Evolutionary conservation across 1,140 invertebrate genomes (phyloP), one percentile per base, ranked within the genome.

Genomic region (Aphelinus atriplicis): DNA sequence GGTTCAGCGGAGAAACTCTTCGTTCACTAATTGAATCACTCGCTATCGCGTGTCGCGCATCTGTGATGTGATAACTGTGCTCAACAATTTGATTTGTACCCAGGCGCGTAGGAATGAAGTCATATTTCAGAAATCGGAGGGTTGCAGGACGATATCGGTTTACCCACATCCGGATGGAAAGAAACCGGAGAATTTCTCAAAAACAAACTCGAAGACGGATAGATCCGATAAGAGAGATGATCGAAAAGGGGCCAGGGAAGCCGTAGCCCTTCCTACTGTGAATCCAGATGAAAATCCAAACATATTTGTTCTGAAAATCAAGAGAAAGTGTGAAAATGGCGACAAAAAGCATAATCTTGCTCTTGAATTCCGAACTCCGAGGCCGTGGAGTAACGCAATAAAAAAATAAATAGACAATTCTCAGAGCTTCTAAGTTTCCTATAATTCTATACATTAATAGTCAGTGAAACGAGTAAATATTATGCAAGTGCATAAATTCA

Each of bases 201-300:
- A 63, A 53, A 48, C 46, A 58, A 66, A 79, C n/a, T n/a, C 62
- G 46, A 77, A 57, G 43, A 42, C 67, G 45, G 72, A 73, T 2
- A 80, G 73, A 57, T 46, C 2, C 1, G 63, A 62, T 51, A 3
- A 66, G 57, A 10, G 1, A 47, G 7, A 45, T 55, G 26, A 43
- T 10, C 66, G 2, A 65, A 57, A 64, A 42, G 47, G 9, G 4
- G 9, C 43, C n/a, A 50, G 63, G n/a, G 3, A 67, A 7, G 2
- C 6, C 0, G 4, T 51, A 5, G 6, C 48, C 47, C 7, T 69
- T 50, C 45, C 7, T 3, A 47, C 71, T 5, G 80, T 78, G 3
- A 75, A 81, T 65, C 4, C 65, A 0, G 80, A 82, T 42, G 81
- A 85, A 62, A 88, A 88, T 80, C 86, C 85, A 2, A 87, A 88